Conservation (phyloP, 2,888 invertebrate genomes). For the Chesias legatella region DNA sequence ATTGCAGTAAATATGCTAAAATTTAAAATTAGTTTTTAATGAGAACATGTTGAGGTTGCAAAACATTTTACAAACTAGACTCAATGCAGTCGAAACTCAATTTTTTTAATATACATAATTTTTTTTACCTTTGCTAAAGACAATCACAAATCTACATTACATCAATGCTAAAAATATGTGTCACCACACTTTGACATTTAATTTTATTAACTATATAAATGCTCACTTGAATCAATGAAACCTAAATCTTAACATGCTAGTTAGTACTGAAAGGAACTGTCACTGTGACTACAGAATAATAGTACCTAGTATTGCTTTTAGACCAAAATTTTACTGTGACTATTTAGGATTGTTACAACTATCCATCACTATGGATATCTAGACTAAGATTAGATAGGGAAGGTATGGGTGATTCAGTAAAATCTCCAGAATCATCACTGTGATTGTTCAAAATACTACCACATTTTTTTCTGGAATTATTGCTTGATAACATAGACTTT, state of each 20-base stretch:
- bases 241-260: slow-evolving; percentile 12
- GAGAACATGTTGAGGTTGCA: no score
- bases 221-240: slow-evolving; percentile 19
- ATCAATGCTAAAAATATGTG: no score
- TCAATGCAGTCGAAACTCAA: no score
- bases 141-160: no score
- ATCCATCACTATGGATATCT: slow-evolving; percentile 69
- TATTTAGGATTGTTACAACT: not conserved
- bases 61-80: no score
- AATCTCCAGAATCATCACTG: slow-evolving; percentile 67
- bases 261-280: slow-evolving; percentile 10
- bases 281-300: not conserved
- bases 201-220: slow-evolving; percentile 2
- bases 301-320: slow-evolving; percentile 9
- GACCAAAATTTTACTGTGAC: slow-evolving; percentile 2
- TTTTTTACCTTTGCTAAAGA: no score
- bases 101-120: no score
- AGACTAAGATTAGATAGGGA: slow-evolving; percentile 71
- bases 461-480: slow-evolving; percentile 35
- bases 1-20: no score
- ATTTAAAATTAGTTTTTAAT: no score
- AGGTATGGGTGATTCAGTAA: slow-evolving; percentile 66
- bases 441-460: slow-evolving; percentile 40
- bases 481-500: slow-evolving; percentile 33
- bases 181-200: no score